A percentile compares a stretch with the other conserved stretches of the same genome.
These are phyloP conservation scores for Papilio glaucus DNA, from an alignment of 1,140 invertebrate species.

Conservation along the genomic window DNA sequence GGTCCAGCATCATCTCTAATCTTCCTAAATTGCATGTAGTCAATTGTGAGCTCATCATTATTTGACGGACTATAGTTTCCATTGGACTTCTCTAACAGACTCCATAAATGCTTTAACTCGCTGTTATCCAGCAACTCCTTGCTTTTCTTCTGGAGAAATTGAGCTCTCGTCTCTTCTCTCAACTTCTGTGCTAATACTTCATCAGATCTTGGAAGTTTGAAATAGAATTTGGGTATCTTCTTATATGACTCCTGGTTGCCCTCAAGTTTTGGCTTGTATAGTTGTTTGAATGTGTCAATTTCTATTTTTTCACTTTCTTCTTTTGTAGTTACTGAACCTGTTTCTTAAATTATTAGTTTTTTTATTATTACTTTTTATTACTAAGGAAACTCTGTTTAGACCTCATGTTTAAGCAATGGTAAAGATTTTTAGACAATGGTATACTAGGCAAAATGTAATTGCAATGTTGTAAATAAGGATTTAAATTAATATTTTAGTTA, in stretches of 20 bases:
- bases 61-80: slow-evolving; percentile 84
- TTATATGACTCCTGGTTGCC: slow-evolving; percentile 67
- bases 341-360: slow-evolving; percentile 49
- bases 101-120: slow-evolving; percentile 94
- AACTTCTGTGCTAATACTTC: slow-evolving; percentile 91
- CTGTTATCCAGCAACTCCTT: slow-evolving; percentile 93
- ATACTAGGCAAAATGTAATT: too few relatives aligned
- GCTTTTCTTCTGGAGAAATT: slow-evolving; percentile 93
- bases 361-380: too few relatives aligned
- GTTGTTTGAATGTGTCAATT: slow-evolving; percentile 71
- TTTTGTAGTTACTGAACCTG: slow-evolving; percentile 64
- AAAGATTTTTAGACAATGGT: too few relatives aligned
- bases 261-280: slow-evolving; percentile 71
- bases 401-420: too few relatives aligned
- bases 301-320: slow-evolving; percentile 73
- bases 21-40: slow-evolving; percentile 93
- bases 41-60: slow-evolving; percentile 92
- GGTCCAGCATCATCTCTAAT: slow-evolving; percentile 87
- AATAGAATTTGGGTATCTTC: slow-evolving; percentile 91
- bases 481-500: too few relatives aligned
- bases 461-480: too few relatives aligned
- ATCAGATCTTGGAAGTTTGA: slow-evolving; percentile 90
- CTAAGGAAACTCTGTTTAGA: too few relatives aligned
- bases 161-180: slow-evolving; percentile 93
- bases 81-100: slow-evolving; percentile 91